Evolutionary conservation across 2,888 invertebrate species (phyloP), one percentile per base, ranked within the genome.

Genomic region (Hirtodrosophila alboralis): DNA sequence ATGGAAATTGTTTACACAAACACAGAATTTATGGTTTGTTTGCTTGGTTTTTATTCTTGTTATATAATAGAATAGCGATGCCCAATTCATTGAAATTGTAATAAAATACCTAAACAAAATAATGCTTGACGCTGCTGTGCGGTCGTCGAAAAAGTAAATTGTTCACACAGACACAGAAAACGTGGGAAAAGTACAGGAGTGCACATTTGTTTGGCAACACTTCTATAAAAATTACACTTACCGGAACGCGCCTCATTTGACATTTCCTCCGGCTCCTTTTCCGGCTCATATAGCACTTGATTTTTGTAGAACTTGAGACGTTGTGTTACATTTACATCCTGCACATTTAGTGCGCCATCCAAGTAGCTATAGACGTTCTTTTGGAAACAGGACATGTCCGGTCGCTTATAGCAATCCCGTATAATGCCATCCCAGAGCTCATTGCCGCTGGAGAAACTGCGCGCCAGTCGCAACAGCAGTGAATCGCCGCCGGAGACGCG

Each of bases 281-380:
- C 80, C 21, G 56, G 49, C 64, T 91, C 90, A 52, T 93, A 92
- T 62, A 93, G 91, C 52, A 94, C 92, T 74, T 92, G 92, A 86
- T 95, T 95, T 76, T 92, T 93, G 64, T 91, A 93, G 84, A 95
- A 93, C 41, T 92, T 91, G 85, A 94, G 89, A 75, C 94, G 92
- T 87, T 93, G 92, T 57, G 94, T 93, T 12, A 95, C 91, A 71
- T 93, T 93, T 12, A 95, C 91, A 87, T 95, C 94, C 81, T 93
- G 93, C 16, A 91, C 91, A 34, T 93, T 92, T 45, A 96, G 91
- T 18, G 93, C 93, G 23, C 93, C 92, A 71, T 94, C 93, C 63
- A 96, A 90, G 81, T 94, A 96, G n/a, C 92, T 91, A 84, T 94
- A 95, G 26, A 96, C 93, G 84, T 94, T 95, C 80, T 94, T 94